phyloP scores from a whole-genome alignment of 2,113 vertebrate genomes.

The Baryphthengus martii region DNA sequence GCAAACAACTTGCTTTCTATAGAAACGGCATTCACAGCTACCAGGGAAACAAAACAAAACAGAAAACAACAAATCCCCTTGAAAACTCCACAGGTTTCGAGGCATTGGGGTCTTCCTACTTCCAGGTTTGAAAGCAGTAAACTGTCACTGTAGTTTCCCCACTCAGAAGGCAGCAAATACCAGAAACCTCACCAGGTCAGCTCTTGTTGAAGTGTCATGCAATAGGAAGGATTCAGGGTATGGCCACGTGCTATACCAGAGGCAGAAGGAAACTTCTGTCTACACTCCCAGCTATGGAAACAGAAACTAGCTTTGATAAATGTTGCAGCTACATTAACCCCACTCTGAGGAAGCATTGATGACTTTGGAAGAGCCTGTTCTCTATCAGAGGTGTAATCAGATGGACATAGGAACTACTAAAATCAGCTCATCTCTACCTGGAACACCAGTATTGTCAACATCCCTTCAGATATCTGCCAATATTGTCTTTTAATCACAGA shows the following conservation, averaged over 20 bases:
- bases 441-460: background rate
- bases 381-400: background rate
- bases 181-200: background rate
- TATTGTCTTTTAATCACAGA: background rate
- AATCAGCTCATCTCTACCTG: background rate
- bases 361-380: background rate
- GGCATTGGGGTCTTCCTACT: background rate
- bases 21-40: background rate
- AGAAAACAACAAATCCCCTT: rapidly evolving
- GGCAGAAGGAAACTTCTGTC: background rate
- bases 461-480: background rate
- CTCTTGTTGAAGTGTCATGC: background rate
- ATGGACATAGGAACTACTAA: background rate
- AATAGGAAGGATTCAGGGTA: background rate
- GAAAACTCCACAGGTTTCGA: background rate
- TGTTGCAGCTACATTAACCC: background rate
- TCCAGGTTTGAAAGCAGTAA: background rate
- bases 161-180: background rate
- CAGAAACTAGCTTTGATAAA: background rate
- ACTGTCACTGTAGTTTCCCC: background rate
- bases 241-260: background rate
- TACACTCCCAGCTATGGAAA: background rate
- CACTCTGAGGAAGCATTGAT: background rate
- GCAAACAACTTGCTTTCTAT: background rate
- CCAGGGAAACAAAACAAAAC: background rate